phyloP scores from a whole-genome alignment of 2,888 invertebrate species.

The Temnothorax rugatulus region DNA sequence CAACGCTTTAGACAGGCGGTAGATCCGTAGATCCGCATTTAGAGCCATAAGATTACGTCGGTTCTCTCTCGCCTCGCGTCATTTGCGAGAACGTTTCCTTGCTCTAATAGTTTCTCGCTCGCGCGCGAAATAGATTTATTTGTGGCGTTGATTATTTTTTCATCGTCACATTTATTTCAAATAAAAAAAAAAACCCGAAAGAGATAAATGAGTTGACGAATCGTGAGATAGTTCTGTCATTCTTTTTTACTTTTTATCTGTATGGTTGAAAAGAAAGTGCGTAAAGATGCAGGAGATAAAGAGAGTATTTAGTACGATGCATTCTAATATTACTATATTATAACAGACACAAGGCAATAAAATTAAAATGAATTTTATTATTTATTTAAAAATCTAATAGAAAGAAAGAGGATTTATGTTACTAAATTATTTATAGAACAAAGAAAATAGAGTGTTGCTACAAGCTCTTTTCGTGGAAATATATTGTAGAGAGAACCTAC shows the following conservation, averaged over 20 bases:
- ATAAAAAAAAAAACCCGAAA: background rate
- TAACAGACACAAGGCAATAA: background rate
- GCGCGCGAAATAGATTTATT: conserved; percentile 6
- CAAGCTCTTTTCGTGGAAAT: background rate
- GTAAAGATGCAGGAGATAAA: background rate
- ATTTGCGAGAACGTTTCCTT: conserved; percentile 16
- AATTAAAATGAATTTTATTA: conserved; percentile 6
- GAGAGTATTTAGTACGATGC: background rate
- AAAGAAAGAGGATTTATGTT: background rate
- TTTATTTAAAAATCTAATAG: background rate
- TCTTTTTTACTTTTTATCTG: background rate
- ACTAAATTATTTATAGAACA: conserved; percentile 3
- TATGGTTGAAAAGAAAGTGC: background rate
- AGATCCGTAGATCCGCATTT: conserved; percentile 14
- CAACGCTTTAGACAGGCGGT: conserved; percentile 1
- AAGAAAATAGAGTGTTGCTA: background rate
- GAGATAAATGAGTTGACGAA: conserved; percentile 33
- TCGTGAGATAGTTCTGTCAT: background rate
- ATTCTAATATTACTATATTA: background rate
- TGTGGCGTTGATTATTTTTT: conserved; percentile 20
- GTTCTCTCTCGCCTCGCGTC: background rate
- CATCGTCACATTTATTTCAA: conserved; percentile 3
- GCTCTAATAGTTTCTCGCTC: conserved; percentile 5
- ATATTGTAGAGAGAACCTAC: background rate
- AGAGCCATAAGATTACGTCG: conserved; percentile 18